Evolutionary conservation across 2,888 invertebrate species (phyloP).

Genomic region (Malthinus flaveolus): DNA sequence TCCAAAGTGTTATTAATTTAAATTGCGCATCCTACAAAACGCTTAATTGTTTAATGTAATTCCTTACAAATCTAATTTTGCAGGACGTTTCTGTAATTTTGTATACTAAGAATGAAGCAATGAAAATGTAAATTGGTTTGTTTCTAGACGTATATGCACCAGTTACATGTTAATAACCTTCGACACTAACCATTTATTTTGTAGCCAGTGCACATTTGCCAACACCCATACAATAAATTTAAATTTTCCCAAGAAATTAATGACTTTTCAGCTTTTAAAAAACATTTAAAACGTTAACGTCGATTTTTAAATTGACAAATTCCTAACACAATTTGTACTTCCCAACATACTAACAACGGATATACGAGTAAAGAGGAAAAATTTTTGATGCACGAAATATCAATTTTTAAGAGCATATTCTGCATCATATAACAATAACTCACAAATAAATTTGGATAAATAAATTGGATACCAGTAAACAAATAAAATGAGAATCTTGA

Average conservation of each 20-base stretch:
- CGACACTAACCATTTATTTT: constrained; percentile 42
- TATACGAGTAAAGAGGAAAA: neutral
- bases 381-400: too few species aligned
- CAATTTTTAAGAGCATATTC: too few species aligned
- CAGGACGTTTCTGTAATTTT: constrained; percentile 5
- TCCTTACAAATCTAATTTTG: constrained; percentile 11
- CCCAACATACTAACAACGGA: neutral
- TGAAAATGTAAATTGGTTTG: constrained; percentile 12
- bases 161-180: constrained; percentile 34
- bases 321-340: too few species aligned
- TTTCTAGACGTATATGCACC: constrained; percentile 9
- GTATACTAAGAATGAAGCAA: neutral
- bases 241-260: constrained; percentile 43
- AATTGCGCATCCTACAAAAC: constrained; percentile 1
- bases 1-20: neutral
- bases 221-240: constrained; percentile 43
- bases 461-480: too few species aligned
- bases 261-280: constrained; percentile 40
- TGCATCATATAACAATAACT: too few species aligned
- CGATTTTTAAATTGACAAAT: constrained; percentile 2
- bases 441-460: too few species aligned
- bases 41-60: constrained; percentile 8
- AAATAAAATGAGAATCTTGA: too few species aligned
- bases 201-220: constrained; percentile 40
- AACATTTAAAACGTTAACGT: constrained; percentile 34